These are phyloP conservation scores for Hydra vulgaris DNA, from an alignment of 30 jellyfish, hydroid and myxozoan genomes.

Conservation along the genomic window DNA sequence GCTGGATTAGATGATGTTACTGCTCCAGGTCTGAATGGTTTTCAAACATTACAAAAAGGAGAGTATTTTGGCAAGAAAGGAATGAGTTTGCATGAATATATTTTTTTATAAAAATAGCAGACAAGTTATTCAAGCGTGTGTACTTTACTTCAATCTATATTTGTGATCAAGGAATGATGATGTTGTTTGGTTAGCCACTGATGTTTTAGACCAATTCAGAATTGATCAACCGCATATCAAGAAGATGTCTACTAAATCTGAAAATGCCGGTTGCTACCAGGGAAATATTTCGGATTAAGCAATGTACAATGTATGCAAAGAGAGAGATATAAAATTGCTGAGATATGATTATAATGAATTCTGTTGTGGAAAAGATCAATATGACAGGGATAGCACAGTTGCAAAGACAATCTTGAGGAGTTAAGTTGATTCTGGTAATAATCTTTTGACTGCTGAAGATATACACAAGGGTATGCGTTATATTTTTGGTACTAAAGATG, in stretches of 20 bases:
- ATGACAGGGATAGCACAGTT: neutral
- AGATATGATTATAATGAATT: neutral
- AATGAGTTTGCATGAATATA: neutral
- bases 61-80: constrained; percentile 9
- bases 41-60: neutral
- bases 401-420: neutral
- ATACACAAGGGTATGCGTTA: neutral
- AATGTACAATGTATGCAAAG: neutral
- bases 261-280: neutral
- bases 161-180: neutral
- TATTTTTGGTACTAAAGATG: neutral
- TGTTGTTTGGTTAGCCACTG: neutral
- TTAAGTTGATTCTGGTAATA: neutral
- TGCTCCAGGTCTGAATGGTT: too few species aligned
- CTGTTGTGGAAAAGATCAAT: neutral
- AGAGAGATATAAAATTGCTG: neutral
- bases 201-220: neutral
- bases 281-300: neutral
- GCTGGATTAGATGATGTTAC: too few species aligned
- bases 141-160: neutral
- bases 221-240: neutral
- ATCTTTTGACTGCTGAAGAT: neutral
- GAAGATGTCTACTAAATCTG: neutral
- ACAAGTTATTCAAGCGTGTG: neutral
- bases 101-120: neutral